These are phyloP conservation scores for Eutrigla gurnardus DNA, from an alignment of 2,797 vertebrate genomes.

Conservation along the genomic window DNA sequence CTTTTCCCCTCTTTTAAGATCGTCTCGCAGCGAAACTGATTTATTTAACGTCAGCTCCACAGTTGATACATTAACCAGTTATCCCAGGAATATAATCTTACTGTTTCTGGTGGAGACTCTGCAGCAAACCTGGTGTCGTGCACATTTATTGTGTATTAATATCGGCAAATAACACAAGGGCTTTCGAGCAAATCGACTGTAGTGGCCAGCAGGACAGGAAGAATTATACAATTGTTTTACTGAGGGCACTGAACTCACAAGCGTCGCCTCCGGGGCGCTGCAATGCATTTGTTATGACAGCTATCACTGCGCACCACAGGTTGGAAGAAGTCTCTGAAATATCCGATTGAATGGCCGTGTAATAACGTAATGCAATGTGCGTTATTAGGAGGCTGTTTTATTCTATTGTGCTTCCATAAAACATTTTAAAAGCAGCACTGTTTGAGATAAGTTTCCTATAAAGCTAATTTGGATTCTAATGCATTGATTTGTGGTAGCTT, in stretches of 20 bases:
- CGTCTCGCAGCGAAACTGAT: not conserved
- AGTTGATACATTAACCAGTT: not conserved
- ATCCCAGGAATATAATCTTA: not conserved
- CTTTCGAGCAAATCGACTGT: not conserved
- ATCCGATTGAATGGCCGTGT: not conserved
- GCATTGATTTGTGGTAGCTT: not conserved
- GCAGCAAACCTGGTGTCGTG: not conserved
- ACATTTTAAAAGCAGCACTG: not conserved
- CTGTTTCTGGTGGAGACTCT: not conserved
- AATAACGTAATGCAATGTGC: not conserved
- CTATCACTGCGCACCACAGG: not conserved
- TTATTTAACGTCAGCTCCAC: not conserved
- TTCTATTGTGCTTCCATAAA: not conserved
- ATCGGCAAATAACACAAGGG: slow-evolving; percentile 3
- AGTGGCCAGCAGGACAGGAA: not conserved
- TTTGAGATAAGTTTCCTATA: not conserved
- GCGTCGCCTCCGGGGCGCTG: slow-evolving; percentile 15
- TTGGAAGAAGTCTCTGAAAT: not conserved
- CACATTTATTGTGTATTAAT: not conserved
- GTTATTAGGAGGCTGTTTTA: not conserved
- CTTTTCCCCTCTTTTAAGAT: too few species aligned
- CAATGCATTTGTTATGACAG: slow-evolving; percentile 46
- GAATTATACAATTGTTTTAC: not conserved
- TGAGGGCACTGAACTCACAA: not conserved
- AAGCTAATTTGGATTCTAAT: not conserved